Evolutionary conservation across 2,113 vertebrate species (phyloP).

Genomic region (Alligator mississippiensis): DNA sequence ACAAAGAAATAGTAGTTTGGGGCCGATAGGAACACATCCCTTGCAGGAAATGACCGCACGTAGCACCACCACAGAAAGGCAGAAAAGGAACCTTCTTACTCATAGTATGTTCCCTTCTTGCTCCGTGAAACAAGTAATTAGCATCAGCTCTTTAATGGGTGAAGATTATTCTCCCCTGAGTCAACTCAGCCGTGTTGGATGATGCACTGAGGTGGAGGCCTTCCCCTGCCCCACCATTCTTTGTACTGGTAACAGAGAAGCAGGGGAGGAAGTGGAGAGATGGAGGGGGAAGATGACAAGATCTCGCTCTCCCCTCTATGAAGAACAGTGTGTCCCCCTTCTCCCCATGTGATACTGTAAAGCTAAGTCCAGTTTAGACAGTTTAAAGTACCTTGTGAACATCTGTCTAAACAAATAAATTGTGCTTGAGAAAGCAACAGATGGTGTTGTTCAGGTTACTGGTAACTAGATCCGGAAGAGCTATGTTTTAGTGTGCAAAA

Average conservation of each 20-base stretch:
- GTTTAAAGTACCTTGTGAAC: not conserved
- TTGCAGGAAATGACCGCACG: not conserved
- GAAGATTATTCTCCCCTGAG: too few species aligned
- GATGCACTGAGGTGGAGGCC: not conserved
- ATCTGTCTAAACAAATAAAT: not conserved
- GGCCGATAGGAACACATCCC: not conserved
- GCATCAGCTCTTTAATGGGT: not conserved
- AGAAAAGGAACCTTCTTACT: not conserved
- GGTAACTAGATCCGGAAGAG: not conserved
- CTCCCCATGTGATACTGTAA: not conserved
- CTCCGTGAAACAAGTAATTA: not conserved
- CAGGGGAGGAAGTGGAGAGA: rapidly evolving
- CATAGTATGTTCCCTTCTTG: not conserved
- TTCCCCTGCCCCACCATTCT: not conserved
- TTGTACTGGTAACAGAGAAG: not conserved
- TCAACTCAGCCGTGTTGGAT: not conserved
- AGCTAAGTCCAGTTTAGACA: not conserved
- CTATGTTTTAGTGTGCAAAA: not conserved
- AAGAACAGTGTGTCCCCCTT: not conserved
- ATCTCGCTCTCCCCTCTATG: not conserved
- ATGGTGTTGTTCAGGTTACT: not conserved
- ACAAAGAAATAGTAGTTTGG: not conserved
- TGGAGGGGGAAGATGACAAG: not conserved
- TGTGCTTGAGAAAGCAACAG: not conserved
- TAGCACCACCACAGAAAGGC: not conserved